Percentiles rank a stretch among this genome's conserved stretches.
phyloP scores from a whole-genome alignment of 1,140 invertebrate genomes.

The Contarinia nasturtii region DNA sequence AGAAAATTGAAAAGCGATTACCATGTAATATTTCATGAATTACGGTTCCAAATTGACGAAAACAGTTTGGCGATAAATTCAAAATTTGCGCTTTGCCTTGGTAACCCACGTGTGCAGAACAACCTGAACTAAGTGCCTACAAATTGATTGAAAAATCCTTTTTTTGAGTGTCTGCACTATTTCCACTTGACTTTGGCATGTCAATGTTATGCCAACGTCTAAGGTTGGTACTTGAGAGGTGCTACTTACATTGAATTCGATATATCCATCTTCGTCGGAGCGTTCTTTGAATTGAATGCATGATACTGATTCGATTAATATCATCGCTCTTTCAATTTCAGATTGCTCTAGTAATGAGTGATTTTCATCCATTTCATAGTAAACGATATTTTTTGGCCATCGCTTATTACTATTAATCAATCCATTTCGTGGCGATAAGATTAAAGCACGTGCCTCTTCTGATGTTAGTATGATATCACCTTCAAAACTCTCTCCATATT shows the following conservation, averaged over 20 bases:
- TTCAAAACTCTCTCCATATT: slow-evolving; percentile 24
- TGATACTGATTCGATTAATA: background rate
- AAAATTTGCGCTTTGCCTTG: slow-evolving; percentile 24
- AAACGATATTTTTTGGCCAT: slow-evolving; percentile 36
- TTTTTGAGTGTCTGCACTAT: too few species aligned
- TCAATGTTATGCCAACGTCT: background rate
- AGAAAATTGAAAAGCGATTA: too few species aligned
- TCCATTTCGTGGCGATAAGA: slow-evolving; percentile 24
- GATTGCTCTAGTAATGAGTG: slow-evolving; percentile 11
- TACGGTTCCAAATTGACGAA: slow-evolving; percentile 27
- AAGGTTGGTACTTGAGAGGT: too few species aligned
- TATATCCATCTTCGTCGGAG: background rate
- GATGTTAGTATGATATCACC: slow-evolving; percentile 25
- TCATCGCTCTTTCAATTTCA: background rate
- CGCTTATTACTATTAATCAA: slow-evolving; percentile 29
- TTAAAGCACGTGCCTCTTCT: slow-evolving; percentile 11
- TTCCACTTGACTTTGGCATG: too few species aligned
- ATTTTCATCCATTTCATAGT: slow-evolving; percentile 32
- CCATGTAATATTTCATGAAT: slow-evolving; percentile 45
- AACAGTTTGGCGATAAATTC: slow-evolving; percentile 18
- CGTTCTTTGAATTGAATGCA: background rate
- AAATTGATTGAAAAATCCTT: slow-evolving; percentile 10
- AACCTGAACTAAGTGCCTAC: slow-evolving; percentile 28
- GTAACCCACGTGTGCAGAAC: slow-evolving; percentile 27
- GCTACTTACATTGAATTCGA: background rate